Evolutionary conservation across 2,797 vertebrate species (phyloP), one percentile per base, ranked within the genome.

Genomic region (Poliocrania exsul): DNA sequence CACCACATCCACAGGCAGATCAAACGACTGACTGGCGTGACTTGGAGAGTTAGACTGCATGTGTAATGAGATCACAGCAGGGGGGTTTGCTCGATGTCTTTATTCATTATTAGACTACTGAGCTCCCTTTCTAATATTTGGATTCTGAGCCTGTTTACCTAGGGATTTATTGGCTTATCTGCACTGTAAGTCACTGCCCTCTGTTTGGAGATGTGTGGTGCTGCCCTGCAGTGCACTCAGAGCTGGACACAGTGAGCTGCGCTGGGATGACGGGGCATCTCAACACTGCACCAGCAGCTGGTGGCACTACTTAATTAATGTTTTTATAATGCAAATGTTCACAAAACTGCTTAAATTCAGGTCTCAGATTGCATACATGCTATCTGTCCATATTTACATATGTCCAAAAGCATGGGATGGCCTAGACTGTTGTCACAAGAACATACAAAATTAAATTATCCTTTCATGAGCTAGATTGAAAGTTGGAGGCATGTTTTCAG

Each of bases 121-220:
- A 88, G 12, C 8, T 21, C 13, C 7, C 24, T 80, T 78, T 80
- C 71, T 64, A 29, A 56, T 78, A 74, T 50, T 85, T 2, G 0
- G 24, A 57, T 90, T 65, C 60, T 49, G 44, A 57, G 70, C 54
- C 65, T 47, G 44, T 84, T 92, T 86, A 72, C 66, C 35, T 26
- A 29, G 42, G 88, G 80, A 54, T 86, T 75, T 80, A 42, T 51
- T 57, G 11, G 13, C 82, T 94, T 96, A 38, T 88, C 62, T 74
- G 51, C 5, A 0, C 23, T 23, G 3, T 79, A 80, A 79, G 56
- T 88, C 73, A 86, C 60, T 75, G 73, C 47, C 21, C 16, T 8
- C 40, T 64, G 37, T 81, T 47, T 35, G 26, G 62, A 35, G 82
- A 56, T 1, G 6, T 11, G 2, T 3, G 2, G 1, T 2, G 2